Evolutionary conservation across 2,797 vertebrate species (phyloP).

Genomic region (Chromobotia macracanthus): DNA sequence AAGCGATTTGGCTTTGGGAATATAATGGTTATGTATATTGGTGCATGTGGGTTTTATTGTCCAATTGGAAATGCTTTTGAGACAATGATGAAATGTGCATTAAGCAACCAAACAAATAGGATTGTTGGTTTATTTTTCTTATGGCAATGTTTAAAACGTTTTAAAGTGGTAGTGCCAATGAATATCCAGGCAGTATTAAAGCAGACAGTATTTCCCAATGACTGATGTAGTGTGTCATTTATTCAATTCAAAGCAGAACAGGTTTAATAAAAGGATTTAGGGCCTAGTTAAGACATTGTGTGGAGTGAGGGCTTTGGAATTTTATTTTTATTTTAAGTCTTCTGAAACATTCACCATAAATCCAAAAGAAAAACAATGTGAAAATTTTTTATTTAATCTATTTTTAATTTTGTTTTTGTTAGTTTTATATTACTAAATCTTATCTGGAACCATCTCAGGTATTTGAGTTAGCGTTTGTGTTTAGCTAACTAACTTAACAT

Average conservation of each 20-base stretch:
- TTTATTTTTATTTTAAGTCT: not conserved
- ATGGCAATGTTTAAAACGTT: slow-evolving; percentile 69
- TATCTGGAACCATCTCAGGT: not conserved
- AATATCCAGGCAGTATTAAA: slow-evolving; percentile 58
- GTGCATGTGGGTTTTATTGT: slow-evolving; percentile 27
- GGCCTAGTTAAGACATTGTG: slow-evolving; percentile 41
- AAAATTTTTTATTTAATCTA: slow-evolving; percentile 28
- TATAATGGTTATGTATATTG: not conserved
- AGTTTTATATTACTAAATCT: not conserved
- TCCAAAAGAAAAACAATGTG: not conserved
- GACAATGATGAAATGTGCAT: slow-evolving; percentile 73
- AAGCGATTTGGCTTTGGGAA: not conserved
- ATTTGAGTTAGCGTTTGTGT: not conserved
- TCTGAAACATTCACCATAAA: not conserved
- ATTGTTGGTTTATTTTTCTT: slow-evolving; percentile 66
- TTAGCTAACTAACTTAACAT: too few species aligned
- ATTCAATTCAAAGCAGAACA: slow-evolving; percentile 46
- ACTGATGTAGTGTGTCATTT: slow-evolving; percentile 57
- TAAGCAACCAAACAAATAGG: slow-evolving; percentile 71
- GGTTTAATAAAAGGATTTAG: slow-evolving; percentile 28
- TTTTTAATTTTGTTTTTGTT: not conserved
- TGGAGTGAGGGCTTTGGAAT: slow-evolving; percentile 32
- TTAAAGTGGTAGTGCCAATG: slow-evolving; percentile 65
- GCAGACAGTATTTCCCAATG: slow-evolving; percentile 63
- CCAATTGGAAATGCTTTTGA: slow-evolving; percentile 42